Conservation (phyloP, 2,797 vertebrate genomes). For the Acrossocheilus wenchowensis region DNA sequence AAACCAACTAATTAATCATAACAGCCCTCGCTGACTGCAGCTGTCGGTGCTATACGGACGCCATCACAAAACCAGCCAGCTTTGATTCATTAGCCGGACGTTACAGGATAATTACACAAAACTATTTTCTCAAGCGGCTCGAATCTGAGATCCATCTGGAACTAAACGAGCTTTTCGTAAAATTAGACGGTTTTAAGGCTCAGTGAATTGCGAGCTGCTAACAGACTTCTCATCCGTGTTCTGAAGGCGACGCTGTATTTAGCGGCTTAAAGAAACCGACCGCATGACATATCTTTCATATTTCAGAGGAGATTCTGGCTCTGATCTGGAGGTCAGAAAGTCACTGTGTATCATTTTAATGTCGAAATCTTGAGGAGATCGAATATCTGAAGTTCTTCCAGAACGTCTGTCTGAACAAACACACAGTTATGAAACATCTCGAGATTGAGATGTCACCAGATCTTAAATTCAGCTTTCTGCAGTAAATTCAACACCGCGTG, state of each 20-base stretch:
- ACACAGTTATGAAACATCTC: neutral
- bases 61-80: neutral
- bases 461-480: neutral
- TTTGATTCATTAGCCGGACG: slow-evolving; percentile 30
- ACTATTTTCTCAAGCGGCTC: slow-evolving; percentile 12
- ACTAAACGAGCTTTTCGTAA: neutral
- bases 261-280: neutral
- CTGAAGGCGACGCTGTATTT: neutral
- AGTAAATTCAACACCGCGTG: neutral
- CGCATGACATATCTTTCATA: neutral
- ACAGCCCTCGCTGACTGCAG: neutral
- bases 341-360: neutral
- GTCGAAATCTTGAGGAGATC: neutral
- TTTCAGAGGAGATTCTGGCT: neutral
- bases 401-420: neutral
- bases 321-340: neutral
- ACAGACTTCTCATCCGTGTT: neutral
- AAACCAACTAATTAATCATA: slow-evolving; percentile 24
- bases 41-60: neutral
- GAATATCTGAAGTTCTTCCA: neutral
- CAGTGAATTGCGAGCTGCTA: neutral
- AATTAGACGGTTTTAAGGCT: neutral
- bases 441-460: neutral
- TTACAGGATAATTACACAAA: neutral
- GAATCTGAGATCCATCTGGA: neutral